Percentiles rank a stretch among this genome's conserved stretches.
phyloP scores from a whole-genome alignment of 1,140 invertebrate genomes.

The Paraescarpia echinospica region DNA sequence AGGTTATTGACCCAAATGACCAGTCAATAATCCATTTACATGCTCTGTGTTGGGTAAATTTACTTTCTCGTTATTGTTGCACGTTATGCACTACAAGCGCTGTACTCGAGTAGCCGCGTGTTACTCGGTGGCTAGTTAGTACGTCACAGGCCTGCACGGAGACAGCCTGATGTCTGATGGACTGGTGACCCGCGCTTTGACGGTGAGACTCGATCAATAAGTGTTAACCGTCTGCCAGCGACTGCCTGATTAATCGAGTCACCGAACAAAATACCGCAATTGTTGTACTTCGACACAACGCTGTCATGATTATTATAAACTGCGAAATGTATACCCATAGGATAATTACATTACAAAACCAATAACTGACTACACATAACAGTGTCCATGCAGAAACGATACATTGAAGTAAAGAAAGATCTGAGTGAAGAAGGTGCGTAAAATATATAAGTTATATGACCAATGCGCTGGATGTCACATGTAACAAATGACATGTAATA shows the following conservation, averaged over 20 bases:
- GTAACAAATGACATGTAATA: too few relatives aligned
- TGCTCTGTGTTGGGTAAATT: too few relatives aligned
- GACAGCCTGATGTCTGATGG: neutral
- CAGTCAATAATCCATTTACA: too few relatives aligned
- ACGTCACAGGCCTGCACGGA: neutral
- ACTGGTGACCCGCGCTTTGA: neutral
- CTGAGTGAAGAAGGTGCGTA: neutral
- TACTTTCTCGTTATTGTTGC: too few relatives aligned
- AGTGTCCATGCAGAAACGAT: neutral
- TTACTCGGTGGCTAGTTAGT: neutral
- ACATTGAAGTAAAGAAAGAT: neutral
- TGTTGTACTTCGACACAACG: neutral
- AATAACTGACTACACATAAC: neutral
- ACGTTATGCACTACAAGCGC: too few relatives aligned
- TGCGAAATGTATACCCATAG: neutral
- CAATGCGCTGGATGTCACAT: neutral
- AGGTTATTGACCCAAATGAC: too few relatives aligned
- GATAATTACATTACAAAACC: neutral
- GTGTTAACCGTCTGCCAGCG: neutral
- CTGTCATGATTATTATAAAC: neutral
- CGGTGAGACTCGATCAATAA: neutral
- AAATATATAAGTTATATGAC: neutral
- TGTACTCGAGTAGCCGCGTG: neutral
- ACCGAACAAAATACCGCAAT: neutral
- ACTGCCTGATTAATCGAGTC: neutral